A percentile compares a stretch with the other conserved stretches of the same genome.
Conservation (phyloP, 2,797 vertebrate species). For the Dendrocincla tyrannina region DNA sequence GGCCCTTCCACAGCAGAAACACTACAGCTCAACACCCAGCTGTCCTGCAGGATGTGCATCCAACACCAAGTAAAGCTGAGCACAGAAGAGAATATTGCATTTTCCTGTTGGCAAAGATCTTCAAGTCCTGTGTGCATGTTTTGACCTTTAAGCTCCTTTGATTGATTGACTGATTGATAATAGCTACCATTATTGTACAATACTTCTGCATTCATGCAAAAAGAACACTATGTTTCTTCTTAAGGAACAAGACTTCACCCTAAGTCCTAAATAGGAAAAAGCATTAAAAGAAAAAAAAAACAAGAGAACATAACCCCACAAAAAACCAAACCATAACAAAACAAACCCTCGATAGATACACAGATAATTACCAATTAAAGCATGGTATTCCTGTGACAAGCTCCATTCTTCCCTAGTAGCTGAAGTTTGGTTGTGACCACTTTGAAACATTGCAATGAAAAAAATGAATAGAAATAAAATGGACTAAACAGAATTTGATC, state of each 20-base stretch:
- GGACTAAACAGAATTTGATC: not conserved
- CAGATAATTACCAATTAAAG: not conserved
- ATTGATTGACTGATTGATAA: not conserved
- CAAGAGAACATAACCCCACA: no score
- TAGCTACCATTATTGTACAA: not conserved
- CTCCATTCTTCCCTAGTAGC: not conserved
- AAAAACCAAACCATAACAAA: not conserved
- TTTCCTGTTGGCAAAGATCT: not conserved
- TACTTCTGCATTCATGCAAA: not conserved
- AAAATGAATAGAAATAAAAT: not conserved
- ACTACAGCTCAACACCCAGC: not conserved
- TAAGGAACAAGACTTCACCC: not conserved
- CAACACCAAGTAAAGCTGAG: not conserved
- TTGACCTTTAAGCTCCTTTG: not conserved
- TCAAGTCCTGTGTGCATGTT: not conserved
- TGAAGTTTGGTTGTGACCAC: not conserved
- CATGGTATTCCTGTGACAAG: not conserved
- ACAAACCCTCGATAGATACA: not conserved
- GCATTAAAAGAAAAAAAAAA: not conserved
- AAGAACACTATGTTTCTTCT: not conserved
- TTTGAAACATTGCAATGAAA: not conserved
- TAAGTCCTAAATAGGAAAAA: not conserved
- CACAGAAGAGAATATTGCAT: not conserved
- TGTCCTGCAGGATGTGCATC: not conserved
- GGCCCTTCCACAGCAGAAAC: not conserved